phyloP scores from a whole-genome alignment of 2,797 vertebrate species.

The Trachops cirrhosus region DNA sequence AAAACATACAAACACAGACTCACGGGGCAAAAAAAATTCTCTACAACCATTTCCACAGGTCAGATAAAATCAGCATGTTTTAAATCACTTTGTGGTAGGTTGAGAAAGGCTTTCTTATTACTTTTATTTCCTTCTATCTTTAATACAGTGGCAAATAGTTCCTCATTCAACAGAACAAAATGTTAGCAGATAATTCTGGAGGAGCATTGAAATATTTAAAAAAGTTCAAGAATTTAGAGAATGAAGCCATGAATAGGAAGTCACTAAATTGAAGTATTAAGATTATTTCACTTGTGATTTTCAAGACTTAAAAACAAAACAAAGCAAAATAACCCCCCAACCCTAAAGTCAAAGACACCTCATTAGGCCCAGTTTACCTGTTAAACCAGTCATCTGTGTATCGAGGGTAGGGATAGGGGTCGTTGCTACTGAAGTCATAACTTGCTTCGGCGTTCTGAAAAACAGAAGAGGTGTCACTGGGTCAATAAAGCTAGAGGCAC shows the following conservation, averaged over 20 bases:
- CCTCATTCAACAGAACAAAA: neutral
- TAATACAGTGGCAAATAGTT: slow-evolving; percentile 11
- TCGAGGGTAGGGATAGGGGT: slow-evolving; percentile 97
- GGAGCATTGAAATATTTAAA: neutral
- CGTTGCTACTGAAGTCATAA: slow-evolving; percentile 99
- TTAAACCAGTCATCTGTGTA: slow-evolving; percentile 99
- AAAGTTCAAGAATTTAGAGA: neutral
- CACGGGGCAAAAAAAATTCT: neutral
- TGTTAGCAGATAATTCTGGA: neutral
- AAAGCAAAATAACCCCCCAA: neutral
- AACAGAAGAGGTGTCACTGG: slow-evolving; percentile 66
- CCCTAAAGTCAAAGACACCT: neutral
- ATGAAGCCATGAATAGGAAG: neutral
- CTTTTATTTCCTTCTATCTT: neutral
- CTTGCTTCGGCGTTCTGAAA: slow-evolving; percentile 98
- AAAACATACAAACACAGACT: neutral
- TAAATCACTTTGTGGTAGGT: neutral
- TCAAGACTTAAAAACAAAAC: neutral
- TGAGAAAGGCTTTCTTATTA: neutral
- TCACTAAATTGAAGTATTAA: neutral
- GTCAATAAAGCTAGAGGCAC: neutral
- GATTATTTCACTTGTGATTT: slow-evolving; percentile 2
- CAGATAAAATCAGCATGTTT: neutral
- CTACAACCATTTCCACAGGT: neutral
- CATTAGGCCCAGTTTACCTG: slow-evolving; percentile 87